phyloP scores from a whole-genome alignment of 2,113 vertebrate genomes.

The Agapornis roseicollis region DNA sequence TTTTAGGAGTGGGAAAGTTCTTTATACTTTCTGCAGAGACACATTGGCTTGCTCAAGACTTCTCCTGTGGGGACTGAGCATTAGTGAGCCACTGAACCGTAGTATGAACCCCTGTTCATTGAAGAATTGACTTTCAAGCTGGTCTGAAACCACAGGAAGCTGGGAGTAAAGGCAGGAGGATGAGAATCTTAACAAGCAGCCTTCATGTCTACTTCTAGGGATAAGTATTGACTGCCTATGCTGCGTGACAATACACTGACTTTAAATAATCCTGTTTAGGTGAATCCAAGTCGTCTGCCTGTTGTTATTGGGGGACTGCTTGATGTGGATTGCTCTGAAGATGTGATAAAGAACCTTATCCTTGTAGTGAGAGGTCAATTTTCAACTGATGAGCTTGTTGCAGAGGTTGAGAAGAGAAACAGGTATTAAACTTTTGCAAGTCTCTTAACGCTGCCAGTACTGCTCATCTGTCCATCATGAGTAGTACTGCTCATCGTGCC shows the following conservation, averaged over 20 bases:
- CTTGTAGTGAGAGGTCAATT: constrained; percentile 96
- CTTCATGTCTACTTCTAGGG: neutral
- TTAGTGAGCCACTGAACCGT: neutral
- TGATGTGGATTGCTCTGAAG: constrained; percentile 97
- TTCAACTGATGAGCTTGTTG: constrained; percentile 96
- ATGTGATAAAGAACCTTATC: constrained; percentile 97
- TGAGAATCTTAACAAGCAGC: neutral
- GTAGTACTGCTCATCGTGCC: too few species aligned
- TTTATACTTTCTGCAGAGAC: neutral
- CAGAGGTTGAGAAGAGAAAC: constrained; percentile 98
- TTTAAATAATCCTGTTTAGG: constrained; percentile 70
- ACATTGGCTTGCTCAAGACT: neutral
- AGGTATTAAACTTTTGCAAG: constrained; percentile 70
- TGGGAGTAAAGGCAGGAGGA: neutral
- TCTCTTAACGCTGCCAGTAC: neutral
- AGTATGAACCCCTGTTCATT: neutral
- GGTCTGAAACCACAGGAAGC: neutral
- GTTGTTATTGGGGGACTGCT: constrained; percentile 94
- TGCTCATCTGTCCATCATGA: neutral
- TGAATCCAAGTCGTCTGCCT: constrained; percentile 95
- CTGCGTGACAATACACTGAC: neutral
- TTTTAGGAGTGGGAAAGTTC: neutral
- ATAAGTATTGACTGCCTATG: neutral
- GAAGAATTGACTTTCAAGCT: neutral
- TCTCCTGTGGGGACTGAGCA: neutral